Base-by-base conservation (phyloP, 2,888 invertebrate genomes). In the Ptycholaimellus sp. region DNA sequence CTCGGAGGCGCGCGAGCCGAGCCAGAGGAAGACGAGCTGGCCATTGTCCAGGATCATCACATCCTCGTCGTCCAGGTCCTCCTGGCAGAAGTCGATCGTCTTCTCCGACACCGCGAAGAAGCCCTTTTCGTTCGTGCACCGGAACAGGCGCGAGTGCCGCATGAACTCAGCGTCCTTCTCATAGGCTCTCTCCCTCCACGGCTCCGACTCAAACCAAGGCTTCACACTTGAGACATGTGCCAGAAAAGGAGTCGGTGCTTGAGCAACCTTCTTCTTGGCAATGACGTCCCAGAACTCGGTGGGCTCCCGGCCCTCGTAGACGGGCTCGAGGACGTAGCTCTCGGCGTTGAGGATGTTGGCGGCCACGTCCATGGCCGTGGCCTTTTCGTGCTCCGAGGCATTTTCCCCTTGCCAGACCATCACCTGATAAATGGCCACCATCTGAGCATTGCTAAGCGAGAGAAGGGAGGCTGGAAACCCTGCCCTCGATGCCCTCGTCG, bases 11-110 rank as follows among this genome's bases (percentile, higher is more conserved):
- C 77, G 76, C 38, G 83, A 74, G 9, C 96, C 96, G 38, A 93
- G 70, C 96, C 96, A 96, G 37, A 96, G 68, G 65, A 85, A 96
- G 38, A 96, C 82, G 62, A 87, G 82, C 51, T 82, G 79, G 3
- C 96, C 96, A 58, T 85, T 93, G 63, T 99, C 96, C 48, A 96
- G 67, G 47, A 96, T 82, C 96, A 96, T 96, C 27, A 96, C 90
- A 61, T 99, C 96, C 59, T 99, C 93, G 63, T 96, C 93, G 1
- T 90, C 90, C 48, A 96, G 67, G 64, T 96, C 96, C 59, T 96
- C 96, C 76, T 85, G 85, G 60, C 85, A 87, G 64, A 87, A 87
- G 62, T 87, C 87, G 1, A 82, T 77, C 64, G 93, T 96, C 59
- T 99, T 99, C 62, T 99, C 96, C 1, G 90, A 90, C 29, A 96